phyloP scores from a whole-genome alignment of 2,113 vertebrate genomes.

The Ascaphus truei region DNA sequence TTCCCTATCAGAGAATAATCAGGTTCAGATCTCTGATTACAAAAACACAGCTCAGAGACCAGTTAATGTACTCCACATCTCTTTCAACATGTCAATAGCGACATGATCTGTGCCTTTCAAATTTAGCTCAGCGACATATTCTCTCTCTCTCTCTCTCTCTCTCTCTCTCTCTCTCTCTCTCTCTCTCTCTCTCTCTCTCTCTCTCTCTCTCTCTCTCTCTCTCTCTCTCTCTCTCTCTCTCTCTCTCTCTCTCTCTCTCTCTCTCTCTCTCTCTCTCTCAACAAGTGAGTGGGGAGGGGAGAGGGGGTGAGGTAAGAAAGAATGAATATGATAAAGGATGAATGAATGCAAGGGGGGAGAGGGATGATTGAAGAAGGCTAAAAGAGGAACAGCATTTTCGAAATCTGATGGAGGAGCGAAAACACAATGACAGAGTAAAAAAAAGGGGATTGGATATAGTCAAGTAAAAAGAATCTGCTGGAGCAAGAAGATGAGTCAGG shows the following conservation, averaged over 20 bases:
- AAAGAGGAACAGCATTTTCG: not conserved
- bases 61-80: constrained; percentile 15
- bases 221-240: not conserved
- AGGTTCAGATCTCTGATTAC: not conserved
- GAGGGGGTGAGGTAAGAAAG: not conserved
- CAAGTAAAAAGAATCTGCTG: too few relatives aligned
- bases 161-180: constrained; percentile 8
- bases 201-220: constrained; percentile 9
- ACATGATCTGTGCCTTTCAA: constrained; percentile 29
- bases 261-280: constrained; percentile 15
- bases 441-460: too few relatives aligned
- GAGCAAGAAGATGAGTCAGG: too few relatives aligned
- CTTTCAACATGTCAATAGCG: constrained; percentile 14
- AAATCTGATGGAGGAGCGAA: not conserved
- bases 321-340: not conserved
- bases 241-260: not conserved
- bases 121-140: constrained; percentile 25
- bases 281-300: not conserved
- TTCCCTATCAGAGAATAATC: not conserved
- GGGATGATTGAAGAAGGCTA: not conserved
- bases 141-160: not conserved
- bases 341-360: not conserved
- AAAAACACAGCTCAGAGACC: not conserved
- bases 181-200: constrained; percentile 8
- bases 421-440: not conserved